Evolutionary conservation across 2,888 invertebrate genomes (phyloP), one percentile per base, ranked within the genome.

Genomic region (Trilocha varians): DNA sequence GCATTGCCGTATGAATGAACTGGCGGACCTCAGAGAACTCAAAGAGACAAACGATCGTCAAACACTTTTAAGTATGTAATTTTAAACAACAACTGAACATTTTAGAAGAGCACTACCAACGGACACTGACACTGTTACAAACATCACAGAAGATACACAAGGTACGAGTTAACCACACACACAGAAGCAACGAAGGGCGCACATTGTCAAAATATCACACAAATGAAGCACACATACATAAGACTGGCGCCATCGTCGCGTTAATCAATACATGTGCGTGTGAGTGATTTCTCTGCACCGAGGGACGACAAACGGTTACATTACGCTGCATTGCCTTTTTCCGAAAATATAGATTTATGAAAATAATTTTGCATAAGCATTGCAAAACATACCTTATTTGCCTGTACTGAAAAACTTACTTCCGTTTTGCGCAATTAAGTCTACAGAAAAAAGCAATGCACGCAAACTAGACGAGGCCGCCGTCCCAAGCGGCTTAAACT

Each of bases 241-340:
- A n/a, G 74, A 77, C 73, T 74, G 75, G 76, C 78, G 83, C 79
- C 82, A 25, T 25, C 25, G 78, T 87, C 88, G 79, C 78, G 70
- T 72, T 78, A 78, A 82, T 89, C 89, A 89, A 87, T 89, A 89
- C 89, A 89, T 89, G 89, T 89, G 89, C 85, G 85, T 88, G 89
- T 89, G 89, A 89, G 89, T 89, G 87, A 79, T 70, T 67, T 65
- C 65, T 70, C 64, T 62, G 61, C 69, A 64, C 67, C 64, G 62
- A 65, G 62, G 65, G 72, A 68, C 59, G 51, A 59, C 53, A 49
- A 58, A 56, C 46, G 52, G 54, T 52, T 41, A 38, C 47, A 54
- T 44, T 41, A 47, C 48, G 55, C 52, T 59, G 61, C 48, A 41
- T 65, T 63, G 71, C 69, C 74, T 70, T 70, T 73, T 66, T 68